Evolutionary conservation across 2,113 vertebrate species (phyloP).

Genomic region (Martes martes): DNA sequence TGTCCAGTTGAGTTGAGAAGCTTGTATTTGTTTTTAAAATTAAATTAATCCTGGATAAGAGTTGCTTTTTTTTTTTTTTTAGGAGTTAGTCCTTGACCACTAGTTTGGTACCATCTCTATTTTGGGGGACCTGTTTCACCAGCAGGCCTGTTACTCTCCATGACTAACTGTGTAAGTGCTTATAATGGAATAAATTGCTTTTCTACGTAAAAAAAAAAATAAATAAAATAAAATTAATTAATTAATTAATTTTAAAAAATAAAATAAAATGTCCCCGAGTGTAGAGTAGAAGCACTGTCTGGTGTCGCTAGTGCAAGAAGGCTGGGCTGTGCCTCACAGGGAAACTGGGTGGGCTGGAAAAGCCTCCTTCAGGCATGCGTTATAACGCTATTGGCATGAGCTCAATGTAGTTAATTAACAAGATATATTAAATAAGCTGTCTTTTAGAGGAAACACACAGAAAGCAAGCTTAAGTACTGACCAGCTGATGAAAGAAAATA

Average conservation of each 20-base stretch:
- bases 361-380: neutral
- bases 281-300: neutral
- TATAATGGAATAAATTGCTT: slow-evolving; percentile 86
- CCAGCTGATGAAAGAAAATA: neutral
- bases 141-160: slow-evolving; percentile 80
- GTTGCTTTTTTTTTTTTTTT: slow-evolving; percentile 4
- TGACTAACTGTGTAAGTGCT: slow-evolving; percentile 83
- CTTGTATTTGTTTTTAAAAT: slow-evolving; percentile 74
- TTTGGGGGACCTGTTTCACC: slow-evolving; percentile 77
- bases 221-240: too few relatives aligned
- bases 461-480: neutral
- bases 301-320: neutral
- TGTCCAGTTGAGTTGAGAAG: slow-evolving; percentile 57
- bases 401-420: neutral
- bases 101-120: slow-evolving; percentile 73
- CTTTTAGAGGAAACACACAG: neutral
- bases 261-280: neutral
- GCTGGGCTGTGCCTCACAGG: neutral
- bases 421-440: neutral
- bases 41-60: slow-evolving; percentile 66
- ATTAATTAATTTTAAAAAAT: too few relatives aligned
- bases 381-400: too few relatives aligned
- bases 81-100: slow-evolving; percentile 76
- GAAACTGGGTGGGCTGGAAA: neutral
- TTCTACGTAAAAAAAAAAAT: slow-evolving; percentile 77